phyloP scores from a whole-genome alignment of 2,888 invertebrate species.

The Oxytorus armatus region DNA sequence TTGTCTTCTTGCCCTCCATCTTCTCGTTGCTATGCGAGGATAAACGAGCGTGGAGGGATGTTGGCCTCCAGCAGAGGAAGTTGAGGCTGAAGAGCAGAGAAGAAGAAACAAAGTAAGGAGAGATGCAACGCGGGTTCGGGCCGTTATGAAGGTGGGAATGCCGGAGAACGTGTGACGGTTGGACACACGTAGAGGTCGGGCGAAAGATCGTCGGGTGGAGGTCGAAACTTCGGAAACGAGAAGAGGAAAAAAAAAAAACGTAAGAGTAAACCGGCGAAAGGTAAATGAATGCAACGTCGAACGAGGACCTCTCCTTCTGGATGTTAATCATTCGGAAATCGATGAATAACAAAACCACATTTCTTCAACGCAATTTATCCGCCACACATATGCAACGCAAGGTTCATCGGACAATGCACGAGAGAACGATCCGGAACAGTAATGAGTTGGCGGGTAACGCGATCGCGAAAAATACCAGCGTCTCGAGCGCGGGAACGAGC shows the following conservation, averaged over 20 bases:
- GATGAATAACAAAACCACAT: conserved; percentile 23
- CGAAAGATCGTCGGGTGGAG: conserved; percentile 30
- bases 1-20: conserved; percentile 57
- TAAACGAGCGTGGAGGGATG: conserved; percentile 37
- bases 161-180: conserved; percentile 36
- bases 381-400: conserved; percentile 17
- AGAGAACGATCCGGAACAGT: conserved; percentile 21
- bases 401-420: conserved; percentile 21
- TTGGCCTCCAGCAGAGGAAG: conserved; percentile 49
- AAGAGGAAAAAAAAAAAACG: conserved; percentile 12
- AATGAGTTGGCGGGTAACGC: conserved; percentile 54
- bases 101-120: conserved; percentile 37
- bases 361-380: conserved; percentile 12
- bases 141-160: conserved; percentile 41
- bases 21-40: conserved; percentile 67
- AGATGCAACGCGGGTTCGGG: conserved; percentile 49
- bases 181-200: conserved; percentile 53
- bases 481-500: conserved; percentile 47
- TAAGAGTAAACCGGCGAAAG: conserved; percentile 19
- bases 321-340: conserved; percentile 30
- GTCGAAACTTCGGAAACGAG: conserved; percentile 25
- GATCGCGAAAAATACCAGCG: conserved; percentile 52
- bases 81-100: conserved; percentile 40
- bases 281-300: conserved; percentile 4
- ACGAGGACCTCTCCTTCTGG: conserved; percentile 12